Evolutionary conservation across 2,797 vertebrate genomes (phyloP).

Genomic region (Megaceryle alcyon): DNA sequence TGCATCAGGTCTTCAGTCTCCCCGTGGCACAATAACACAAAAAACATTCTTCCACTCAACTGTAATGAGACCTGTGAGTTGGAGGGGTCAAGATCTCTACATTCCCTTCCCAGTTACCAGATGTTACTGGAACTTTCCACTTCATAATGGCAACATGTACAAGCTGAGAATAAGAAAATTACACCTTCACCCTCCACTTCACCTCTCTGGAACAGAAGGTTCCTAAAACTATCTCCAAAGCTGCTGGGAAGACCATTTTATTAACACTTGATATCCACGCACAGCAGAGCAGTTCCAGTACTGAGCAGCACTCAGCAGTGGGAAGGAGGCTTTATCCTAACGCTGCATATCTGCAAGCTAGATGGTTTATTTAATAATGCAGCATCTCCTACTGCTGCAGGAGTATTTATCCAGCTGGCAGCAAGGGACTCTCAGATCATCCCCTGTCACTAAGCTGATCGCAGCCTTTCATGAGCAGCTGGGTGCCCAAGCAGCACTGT

Average conservation of each 20-base stretch:
- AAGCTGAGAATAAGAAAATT: background rate
- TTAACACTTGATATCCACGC: background rate
- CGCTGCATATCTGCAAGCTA: background rate
- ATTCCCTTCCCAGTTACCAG: background rate
- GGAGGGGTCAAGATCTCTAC: background rate
- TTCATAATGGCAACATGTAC: background rate
- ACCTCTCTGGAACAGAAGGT: background rate
- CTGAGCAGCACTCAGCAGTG: background rate
- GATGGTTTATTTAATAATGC: constrained; percentile 49
- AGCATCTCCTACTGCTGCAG: constrained; percentile 15
- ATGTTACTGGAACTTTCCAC: constrained; percentile 10
- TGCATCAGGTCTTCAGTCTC: background rate
- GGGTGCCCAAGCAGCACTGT: background rate
- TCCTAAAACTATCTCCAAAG: constrained; percentile 1
- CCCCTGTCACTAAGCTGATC: constrained; percentile 16
- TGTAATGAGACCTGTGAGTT: background rate
- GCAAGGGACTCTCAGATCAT: constrained; percentile 51
- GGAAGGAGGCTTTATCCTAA: background rate
- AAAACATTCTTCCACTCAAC: background rate
- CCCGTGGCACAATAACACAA: background rate
- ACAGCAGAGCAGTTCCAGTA: background rate
- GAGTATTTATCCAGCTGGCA: constrained; percentile 48
- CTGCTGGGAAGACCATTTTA: constrained; percentile 1
- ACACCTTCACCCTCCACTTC: background rate
- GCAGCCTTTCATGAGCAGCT: constrained; percentile 7